phyloP scores from a whole-genome alignment of 2,888 invertebrate genomes.

The Malthinus flaveolus region DNA sequence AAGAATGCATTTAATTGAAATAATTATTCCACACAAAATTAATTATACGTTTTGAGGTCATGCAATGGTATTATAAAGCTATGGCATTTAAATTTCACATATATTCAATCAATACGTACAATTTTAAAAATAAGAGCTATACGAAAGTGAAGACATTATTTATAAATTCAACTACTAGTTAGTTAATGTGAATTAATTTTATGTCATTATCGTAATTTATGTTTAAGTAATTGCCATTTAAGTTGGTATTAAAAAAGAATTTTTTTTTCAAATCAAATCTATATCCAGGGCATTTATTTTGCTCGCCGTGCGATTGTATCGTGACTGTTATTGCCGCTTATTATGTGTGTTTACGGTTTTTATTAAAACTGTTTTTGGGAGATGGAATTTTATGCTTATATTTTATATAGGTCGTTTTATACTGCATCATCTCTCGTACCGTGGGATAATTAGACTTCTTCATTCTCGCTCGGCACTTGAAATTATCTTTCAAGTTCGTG shows the following conservation, averaged over 20 bases:
- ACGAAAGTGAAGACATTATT: background rate
- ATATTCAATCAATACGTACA: too few species aligned
- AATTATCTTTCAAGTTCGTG: slow-evolving; percentile 10
- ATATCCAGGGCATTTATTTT: slow-evolving; percentile 12
- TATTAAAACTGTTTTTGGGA: slow-evolving; percentile 16
- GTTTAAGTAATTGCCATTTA: slow-evolving; percentile 1
- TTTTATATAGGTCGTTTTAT: slow-evolving; percentile 14
- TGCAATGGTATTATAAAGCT: too few species aligned
- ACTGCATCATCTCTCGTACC: slow-evolving; percentile 8
- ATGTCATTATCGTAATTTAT: slow-evolving; percentile 24
- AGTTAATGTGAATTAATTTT: slow-evolving; percentile 15
- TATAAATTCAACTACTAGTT: slow-evolving; percentile 2
- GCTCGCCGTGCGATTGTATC: slow-evolving; percentile 14
- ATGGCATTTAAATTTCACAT: too few species aligned
- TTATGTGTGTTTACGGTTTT: slow-evolving; percentile 11
- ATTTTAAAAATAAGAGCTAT: too few species aligned
- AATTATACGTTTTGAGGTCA: too few species aligned
- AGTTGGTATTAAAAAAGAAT: background rate
- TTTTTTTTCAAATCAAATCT: slow-evolving; percentile 12
- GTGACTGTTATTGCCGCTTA: slow-evolving; percentile 8
- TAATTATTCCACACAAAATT: too few species aligned
- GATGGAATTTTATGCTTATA: slow-evolving; percentile 12
- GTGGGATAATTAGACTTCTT: slow-evolving; percentile 14
- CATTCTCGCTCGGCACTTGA: background rate
- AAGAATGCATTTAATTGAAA: too few species aligned